Conservation (phyloP, 1,140 invertebrate species). For the Drosophila takahashii region DNA sequence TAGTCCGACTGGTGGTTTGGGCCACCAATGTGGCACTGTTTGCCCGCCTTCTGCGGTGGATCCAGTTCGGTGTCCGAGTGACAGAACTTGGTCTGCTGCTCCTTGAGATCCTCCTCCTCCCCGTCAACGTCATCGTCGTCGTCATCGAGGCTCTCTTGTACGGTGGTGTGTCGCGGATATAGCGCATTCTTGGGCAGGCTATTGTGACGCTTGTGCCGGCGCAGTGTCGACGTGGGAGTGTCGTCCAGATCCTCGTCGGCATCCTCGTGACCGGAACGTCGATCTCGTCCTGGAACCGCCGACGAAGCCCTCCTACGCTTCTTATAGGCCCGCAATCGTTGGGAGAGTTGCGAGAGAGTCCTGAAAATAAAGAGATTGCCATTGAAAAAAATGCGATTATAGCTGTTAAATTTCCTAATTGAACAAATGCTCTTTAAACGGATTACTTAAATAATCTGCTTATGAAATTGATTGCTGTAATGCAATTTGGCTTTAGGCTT, state of each 20-base stretch:
- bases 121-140: conserved; percentile 24
- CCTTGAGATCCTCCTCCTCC: conserved; percentile 8
- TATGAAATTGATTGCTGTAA: not conserved
- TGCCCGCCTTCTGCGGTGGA: conserved; percentile 16
- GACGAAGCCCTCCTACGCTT: conserved; percentile 70
- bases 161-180: conserved; percentile 55
- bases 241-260: conserved; percentile 61
- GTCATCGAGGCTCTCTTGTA: conserved; percentile 56
- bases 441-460: not conserved
- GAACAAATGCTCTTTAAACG: not conserved
- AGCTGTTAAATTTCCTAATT: not conserved
- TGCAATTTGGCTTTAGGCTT: not conserved
- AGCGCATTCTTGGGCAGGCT: conserved; percentile 78
- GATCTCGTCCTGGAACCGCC: conserved; percentile 53
- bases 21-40: conserved; percentile 21
- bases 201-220: conserved; percentile 68
- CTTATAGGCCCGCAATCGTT: conserved; percentile 59
- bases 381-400: too few relatives aligned
- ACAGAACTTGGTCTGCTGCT: conserved; percentile 34
- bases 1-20: conserved; percentile 80
- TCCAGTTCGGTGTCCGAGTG: conserved; percentile 76
- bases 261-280: conserved; percentile 52
- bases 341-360: conserved; percentile 60
- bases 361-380: conserved; percentile 15
- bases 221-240: conserved; percentile 46